Base-by-base conservation (phyloP, 2,888 invertebrate species). In the Trichopoda pennipes region DNA sequence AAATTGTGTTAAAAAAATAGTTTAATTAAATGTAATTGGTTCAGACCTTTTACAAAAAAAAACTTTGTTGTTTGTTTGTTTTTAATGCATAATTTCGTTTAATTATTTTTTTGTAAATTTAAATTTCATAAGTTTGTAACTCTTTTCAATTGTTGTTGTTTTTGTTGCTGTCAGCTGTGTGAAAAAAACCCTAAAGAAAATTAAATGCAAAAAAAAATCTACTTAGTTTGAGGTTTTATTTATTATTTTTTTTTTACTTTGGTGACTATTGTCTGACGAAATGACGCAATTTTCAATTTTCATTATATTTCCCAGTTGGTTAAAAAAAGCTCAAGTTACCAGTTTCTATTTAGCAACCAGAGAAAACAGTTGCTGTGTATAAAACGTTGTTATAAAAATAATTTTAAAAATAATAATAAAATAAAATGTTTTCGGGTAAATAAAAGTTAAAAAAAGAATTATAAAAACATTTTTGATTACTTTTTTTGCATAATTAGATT, bases 371-470 rank as follows among this genome's bases (percentile, higher is more conserved):
- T 75, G n/a, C n/a, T n/a, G n/a, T n/a, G 82, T 75, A 28, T 76
- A 8, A 61, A 49, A 44, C 38, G 10, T 28, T 7, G 10, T 17
- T n/a, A n/a, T n/a, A n/a, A 49, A 47, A 14, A 49, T 17, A 49
- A 19, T 17, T n/a, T n/a, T n/a, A n/a, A n/a, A 64, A 56, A 69
- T 17, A 42, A 60, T 70, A 68, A 63, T 73, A 66, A 61, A 4
- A 55, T 51, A 21, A 80, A 79, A 84, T 81, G 81, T 81, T 81
- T 72, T 63, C 83, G 51, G 72, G 80, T 80, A 83, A 75, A 56
- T 55, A 7, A 47, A 38, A 12, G 12, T 51, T 14, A 12, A 21
- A 28, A 47, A 47, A 47, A 19, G 9, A 9, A 35, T 6, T 6
- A 56, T 17, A 28, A 6, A 17, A 17, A 28, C 10, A 55, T 3